Conservation (phyloP, 1,140 invertebrate genomes). For the Aphelinus certus region DNA sequence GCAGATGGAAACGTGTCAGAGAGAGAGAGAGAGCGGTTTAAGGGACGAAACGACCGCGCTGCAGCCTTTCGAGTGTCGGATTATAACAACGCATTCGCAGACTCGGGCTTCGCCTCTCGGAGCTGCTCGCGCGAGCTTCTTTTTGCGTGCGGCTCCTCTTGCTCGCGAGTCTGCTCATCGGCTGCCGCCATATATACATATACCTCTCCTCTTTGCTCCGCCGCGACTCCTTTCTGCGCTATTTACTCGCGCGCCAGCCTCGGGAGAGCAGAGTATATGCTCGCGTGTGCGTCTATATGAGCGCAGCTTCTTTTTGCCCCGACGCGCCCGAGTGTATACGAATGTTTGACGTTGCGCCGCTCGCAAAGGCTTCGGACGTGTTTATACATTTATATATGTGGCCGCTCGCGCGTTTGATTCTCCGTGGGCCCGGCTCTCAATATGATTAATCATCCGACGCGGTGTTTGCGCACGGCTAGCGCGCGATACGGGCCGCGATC, state of each 20-base stretch:
- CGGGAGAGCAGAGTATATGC: too few species aligned
- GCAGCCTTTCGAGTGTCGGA: slow-evolving; percentile 48
- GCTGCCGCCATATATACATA: too few species aligned
- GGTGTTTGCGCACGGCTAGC: background rate
- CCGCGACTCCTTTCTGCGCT: background rate
- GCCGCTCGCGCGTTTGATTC: background rate
- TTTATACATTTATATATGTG: background rate
- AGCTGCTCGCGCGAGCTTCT: slow-evolving; percentile 2
- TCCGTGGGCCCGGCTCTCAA: too few species aligned
- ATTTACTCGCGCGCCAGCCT: slow-evolving; percentile 12
- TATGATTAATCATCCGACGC: background rate
- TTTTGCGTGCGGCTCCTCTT: background rate
- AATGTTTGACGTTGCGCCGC: background rate
- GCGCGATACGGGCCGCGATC: too few species aligned
- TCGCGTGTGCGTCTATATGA: too few species aligned
- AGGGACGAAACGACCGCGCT: slow-evolving; percentile 12
- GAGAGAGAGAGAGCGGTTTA: background rate
- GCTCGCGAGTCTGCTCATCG: background rate
- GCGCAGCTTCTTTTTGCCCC: background rate
- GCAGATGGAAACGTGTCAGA: slow-evolving; percentile 32
- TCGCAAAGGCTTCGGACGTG: background rate
- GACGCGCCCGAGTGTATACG: background rate
- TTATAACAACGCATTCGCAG: slow-evolving; percentile 45
- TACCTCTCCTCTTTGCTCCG: background rate
- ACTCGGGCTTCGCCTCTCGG: slow-evolving; percentile 33